Evolutionary conservation across 2,113 vertebrate species (phyloP), one percentile per base, ranked within the genome.

Genomic region (Callocephalon fimbriatum): DNA sequence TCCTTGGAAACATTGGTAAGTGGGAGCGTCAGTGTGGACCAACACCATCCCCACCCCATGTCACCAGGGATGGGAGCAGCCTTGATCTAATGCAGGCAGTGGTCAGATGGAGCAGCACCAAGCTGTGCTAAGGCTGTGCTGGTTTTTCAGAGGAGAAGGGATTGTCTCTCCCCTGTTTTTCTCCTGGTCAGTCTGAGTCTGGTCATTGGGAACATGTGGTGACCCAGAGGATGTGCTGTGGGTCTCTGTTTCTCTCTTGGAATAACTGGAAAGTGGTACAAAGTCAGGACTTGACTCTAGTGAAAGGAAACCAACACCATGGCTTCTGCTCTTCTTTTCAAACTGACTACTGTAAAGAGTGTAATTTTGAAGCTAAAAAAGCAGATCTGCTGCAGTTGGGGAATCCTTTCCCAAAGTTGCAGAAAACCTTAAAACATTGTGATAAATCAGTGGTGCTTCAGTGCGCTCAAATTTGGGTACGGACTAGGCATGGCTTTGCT

Each of bases 11-110:
- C 44, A 29, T 0, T 14, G 38, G 17, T 47, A 19, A 45, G 67
- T 0, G 2, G 73, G 37, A 67, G 65, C 1, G 2, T 47, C 22
- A 16, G 76, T n/a, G 25, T 7, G 23, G 80, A 53, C 71, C 31
- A 40, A 11, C 65, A 11, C 44, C 32, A 29, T 40, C 19, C 70
- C 20, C 40, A 70, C 2, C 32, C 10, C 8, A 0, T 0, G 37
- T 32, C 72, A 54, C 38, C 32, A 47, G 86, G 40, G 50, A 2
- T 2, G 0, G 51, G 71, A 66, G 44, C 48, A 48, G 21, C 63
- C 51, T 35, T 29, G 44, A 25, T 7, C 29, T 38, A 3, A n/a
- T 0, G 0, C 25, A 16, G n/a, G 7, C 76, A 51, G 59, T 1
- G 8, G 35, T 12, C 13, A 26, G 53, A 9, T 13, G 73, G 27